A percentile compares a stretch with the other conserved stretches of the same genome.
phyloP scores from a whole-genome alignment of 1,140 invertebrate genomes.

The Lutraria rhynchaena region DNA sequence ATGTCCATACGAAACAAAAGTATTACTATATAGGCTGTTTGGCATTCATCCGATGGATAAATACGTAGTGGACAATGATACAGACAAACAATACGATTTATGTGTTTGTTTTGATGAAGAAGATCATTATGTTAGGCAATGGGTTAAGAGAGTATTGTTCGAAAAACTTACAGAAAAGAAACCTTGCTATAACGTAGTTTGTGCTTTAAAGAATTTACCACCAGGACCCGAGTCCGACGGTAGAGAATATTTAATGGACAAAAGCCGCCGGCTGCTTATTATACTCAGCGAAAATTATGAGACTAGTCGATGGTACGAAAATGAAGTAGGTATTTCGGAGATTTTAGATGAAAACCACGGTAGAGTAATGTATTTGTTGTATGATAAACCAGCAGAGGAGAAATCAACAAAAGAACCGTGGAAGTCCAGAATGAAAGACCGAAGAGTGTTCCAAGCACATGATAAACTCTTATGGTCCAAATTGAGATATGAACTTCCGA shows the following conservation, averaged over 20 bases:
- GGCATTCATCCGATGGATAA: constrained; percentile 61
- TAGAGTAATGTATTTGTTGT: constrained; percentile 61
- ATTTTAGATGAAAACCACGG: constrained; percentile 59
- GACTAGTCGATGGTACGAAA: constrained; percentile 50
- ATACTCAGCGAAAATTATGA: constrained; percentile 59
- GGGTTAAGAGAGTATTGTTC: constrained; percentile 60
- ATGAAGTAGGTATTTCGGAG: constrained; percentile 61
- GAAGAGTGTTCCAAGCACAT: constrained; percentile 56
- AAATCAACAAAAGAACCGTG: constrained; percentile 58
- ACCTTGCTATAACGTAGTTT: constrained; percentile 57
- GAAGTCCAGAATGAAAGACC: constrained; percentile 54
- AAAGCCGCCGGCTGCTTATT: constrained; percentile 55
- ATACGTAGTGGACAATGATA: constrained; percentile 54
- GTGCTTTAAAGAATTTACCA: constrained; percentile 33
- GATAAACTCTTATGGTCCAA: constrained; percentile 67
- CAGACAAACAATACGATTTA: constrained; percentile 50
- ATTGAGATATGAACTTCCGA: constrained; percentile 65
- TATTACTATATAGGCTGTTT: constrained; percentile 62
- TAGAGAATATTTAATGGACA: constrained; percentile 50
- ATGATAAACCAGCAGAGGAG: constrained; percentile 54
- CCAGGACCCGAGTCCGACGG: constrained; percentile 41
- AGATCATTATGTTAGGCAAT: constrained; percentile 61
- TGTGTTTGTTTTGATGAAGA: constrained; percentile 61
- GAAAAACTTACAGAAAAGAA: constrained; percentile 59
- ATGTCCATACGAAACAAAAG: constrained; percentile 70